phyloP scores from a whole-genome alignment of 2,888 invertebrate genomes.

The Cerceris rybyensis region DNA sequence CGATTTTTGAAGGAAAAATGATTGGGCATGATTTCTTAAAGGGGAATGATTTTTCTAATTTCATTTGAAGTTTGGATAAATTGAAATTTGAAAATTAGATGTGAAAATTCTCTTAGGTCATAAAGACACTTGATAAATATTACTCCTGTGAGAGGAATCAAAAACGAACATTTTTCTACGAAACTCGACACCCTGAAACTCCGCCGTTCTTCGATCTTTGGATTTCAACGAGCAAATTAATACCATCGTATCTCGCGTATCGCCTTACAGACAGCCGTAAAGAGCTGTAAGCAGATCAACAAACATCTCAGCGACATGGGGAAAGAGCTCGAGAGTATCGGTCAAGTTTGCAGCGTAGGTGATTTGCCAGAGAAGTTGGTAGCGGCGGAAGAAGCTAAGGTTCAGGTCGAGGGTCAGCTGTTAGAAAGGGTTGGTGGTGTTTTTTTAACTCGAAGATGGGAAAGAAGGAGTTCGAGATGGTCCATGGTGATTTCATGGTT shows the following conservation, averaged over 20 bases:
- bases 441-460: background rate
- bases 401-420: constrained; percentile 91
- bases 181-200: too few species aligned
- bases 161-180: too few species aligned
- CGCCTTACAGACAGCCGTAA: constrained; percentile 89
- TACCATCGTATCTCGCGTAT: constrained; percentile 5
- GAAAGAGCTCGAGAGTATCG: constrained; percentile 93
- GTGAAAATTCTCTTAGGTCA: too few species aligned
- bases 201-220: too few species aligned
- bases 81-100: too few species aligned
- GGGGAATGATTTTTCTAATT: too few species aligned
- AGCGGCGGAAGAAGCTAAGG: constrained; percentile 93
- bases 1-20: background rate
- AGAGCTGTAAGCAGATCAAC: constrained; percentile 93
- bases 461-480: too few species aligned
- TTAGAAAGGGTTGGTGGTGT: constrained; percentile 89
- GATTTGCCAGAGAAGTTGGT: constrained; percentile 93
- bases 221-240: background rate
- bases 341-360: constrained; percentile 91
- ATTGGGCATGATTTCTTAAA: background rate
- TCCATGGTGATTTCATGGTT: background rate
- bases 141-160: too few species aligned
- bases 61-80: too few species aligned
- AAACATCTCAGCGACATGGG: constrained; percentile 96
- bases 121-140: too few species aligned